These are phyloP conservation scores for Apocrypta bakeri DNA, from an alignment of 1,140 invertebrate species.

Conservation along the genomic window DNA sequence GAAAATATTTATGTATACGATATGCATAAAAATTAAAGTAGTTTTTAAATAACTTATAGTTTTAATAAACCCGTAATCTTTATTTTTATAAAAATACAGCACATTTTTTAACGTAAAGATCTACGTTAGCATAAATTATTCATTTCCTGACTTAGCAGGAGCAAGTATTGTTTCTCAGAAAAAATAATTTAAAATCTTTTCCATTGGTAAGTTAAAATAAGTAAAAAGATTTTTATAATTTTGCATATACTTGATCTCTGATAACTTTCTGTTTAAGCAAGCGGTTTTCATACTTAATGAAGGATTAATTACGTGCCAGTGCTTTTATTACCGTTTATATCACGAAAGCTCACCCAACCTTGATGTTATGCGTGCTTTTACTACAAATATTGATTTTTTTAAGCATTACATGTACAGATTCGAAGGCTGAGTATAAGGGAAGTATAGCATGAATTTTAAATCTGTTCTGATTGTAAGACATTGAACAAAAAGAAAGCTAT, in stretches of 20 bases:
- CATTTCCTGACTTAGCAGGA: not conserved
- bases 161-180: slow-evolving; percentile 3
- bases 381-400: slow-evolving; percentile 46
- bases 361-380: slow-evolving; percentile 44
- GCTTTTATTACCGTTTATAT: slow-evolving; percentile 31
- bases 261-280: slow-evolving; percentile 34
- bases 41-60: not conserved
- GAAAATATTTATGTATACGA: not conserved
- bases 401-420: slow-evolving; percentile 31
- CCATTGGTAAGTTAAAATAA: not conserved
- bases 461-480: slow-evolving; percentile 14
- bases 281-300: slow-evolving; percentile 40
- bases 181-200: not conserved
- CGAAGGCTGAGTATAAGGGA: slow-evolving; percentile 16
- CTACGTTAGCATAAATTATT: not conserved
- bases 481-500: not conserved
- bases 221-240: not conserved
- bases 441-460: slow-evolving; percentile 11
- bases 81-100: slow-evolving; percentile 1
- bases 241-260: slow-evolving; percentile 12
- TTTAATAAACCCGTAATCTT: not conserved
- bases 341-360: slow-evolving; percentile 42
- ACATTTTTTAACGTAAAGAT: slow-evolving; percentile 7
- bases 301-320: slow-evolving; percentile 42
- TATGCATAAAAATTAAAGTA: not conserved